These are phyloP conservation scores for Falcunculus frontatus DNA, from an alignment of 2,113 vertebrate genomes.

Conservation along the genomic window DNA sequence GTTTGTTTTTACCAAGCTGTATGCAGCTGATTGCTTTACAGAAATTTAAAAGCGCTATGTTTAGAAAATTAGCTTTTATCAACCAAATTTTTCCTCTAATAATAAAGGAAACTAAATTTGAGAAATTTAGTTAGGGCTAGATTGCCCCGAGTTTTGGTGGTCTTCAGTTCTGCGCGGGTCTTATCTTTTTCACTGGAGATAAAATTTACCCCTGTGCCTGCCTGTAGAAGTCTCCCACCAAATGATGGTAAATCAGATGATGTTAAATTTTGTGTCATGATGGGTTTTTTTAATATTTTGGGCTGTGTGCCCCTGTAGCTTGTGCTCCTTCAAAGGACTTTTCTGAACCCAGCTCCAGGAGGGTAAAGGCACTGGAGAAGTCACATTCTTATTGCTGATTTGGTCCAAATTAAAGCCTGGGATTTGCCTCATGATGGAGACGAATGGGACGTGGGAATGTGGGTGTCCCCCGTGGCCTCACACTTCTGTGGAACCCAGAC, in stretches of 20 bases:
- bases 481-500: not conserved
- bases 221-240: not conserved
- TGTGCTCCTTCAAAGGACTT: not conserved
- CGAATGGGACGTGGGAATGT: not conserved
- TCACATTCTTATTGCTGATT: not conserved
- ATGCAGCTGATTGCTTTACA: not conserved
- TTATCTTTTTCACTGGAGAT: not conserved
- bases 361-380: not conserved
- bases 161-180: not conserved
- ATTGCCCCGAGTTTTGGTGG: not conserved
- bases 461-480: not conserved
- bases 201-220: not conserved
- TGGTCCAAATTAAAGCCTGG: not conserved
- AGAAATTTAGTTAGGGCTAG: not conserved
- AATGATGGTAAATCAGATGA: not conserved
- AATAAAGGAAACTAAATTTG: not conserved
- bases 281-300: not conserved
- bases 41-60: not conserved
- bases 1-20: not conserved
- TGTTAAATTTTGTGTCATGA: not conserved
- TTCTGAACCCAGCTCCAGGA: not conserved
- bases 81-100: not conserved
- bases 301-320: not conserved
- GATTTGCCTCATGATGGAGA: not conserved
- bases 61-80: not conserved